Evolutionary conservation across 2,113 vertebrate genomes (phyloP).

Genomic region (Craseonycteris thonglongyai): DNA sequence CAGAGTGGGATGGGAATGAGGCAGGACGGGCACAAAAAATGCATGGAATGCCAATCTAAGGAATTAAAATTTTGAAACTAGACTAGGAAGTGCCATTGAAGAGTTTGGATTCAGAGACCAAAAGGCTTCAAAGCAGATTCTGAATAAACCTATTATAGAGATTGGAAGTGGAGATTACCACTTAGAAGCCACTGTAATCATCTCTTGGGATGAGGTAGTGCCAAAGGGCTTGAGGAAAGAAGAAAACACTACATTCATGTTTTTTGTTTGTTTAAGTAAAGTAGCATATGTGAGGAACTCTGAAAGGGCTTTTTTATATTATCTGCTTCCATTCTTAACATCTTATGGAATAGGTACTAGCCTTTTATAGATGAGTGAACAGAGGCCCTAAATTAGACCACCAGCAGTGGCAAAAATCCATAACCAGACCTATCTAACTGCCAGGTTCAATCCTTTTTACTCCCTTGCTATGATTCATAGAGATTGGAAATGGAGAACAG

Average conservation of each 20-base stretch:
- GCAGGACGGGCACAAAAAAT: not conserved
- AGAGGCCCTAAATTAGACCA: not conserved
- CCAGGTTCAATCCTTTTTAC: not conserved
- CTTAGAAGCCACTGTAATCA: not conserved
- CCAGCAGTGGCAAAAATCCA: not conserved
- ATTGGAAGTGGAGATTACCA: not conserved
- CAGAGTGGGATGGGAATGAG: not conserved
- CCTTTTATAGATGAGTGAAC: not conserved
- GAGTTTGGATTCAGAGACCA: not conserved
- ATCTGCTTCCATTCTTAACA: not conserved
- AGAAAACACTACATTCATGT: not conserved
- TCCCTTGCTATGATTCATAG: not conserved
- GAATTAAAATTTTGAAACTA: not conserved
- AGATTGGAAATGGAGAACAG: not conserved
- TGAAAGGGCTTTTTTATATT: not conserved
- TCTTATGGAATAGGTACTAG: not conserved
- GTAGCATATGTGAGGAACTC: not conserved
- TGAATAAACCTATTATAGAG: not conserved
- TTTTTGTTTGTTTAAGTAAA: not conserved
- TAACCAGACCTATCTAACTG: not conserved
- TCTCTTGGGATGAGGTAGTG: not conserved
- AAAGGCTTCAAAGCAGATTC: not conserved
- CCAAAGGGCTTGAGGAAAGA: not conserved
- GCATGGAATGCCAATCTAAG: not conserved
- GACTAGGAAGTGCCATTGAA: not conserved